Evolutionary conservation across 2,113 vertebrate genomes (phyloP).

Genomic region (Artemisiospiza belli): DNA sequence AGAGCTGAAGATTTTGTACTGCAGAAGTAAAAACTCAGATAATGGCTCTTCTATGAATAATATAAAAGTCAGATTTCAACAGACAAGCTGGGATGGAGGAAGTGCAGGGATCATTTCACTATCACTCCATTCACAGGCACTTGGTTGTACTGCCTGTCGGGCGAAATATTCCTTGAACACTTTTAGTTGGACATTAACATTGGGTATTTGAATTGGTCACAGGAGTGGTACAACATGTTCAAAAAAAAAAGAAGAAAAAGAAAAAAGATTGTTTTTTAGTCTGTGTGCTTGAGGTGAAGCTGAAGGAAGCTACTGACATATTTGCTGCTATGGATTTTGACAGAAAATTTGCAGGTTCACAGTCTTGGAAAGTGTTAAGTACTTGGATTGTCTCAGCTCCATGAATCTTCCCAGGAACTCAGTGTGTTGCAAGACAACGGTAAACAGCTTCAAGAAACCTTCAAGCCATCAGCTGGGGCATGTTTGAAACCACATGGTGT

Average conservation of each 20-base stretch:
- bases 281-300: not conserved
- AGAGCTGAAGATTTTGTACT: slow-evolving; percentile 71
- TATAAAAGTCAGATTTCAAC: slow-evolving; percentile 38
- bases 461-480: not conserved
- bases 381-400: not conserved
- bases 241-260: not conserved
- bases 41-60: slow-evolving; percentile 69
- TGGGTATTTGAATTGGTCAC: not conserved
- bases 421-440: not conserved
- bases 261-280: not conserved
- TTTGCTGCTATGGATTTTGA: slow-evolving; percentile 16
- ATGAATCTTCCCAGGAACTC: not conserved
- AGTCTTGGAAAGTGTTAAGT: not conserved
- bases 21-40: slow-evolving; percentile 69
- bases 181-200: not conserved
- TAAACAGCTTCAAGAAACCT: slow-evolving; percentile 20
- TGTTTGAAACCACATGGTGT: not conserved
- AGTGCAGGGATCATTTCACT: not conserved
- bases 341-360: slow-evolving; percentile 3
- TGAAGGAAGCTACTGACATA: not conserved
- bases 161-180: not conserved
- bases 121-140: not conserved
- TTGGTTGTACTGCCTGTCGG: not conserved
- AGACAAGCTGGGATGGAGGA: not conserved
- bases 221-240: not conserved